A percentile compares a stretch with the other conserved stretches of the same genome.
phyloP scores from a whole-genome alignment of 2,797 vertebrate species.

The Lagocephalus sceleratus region DNA sequence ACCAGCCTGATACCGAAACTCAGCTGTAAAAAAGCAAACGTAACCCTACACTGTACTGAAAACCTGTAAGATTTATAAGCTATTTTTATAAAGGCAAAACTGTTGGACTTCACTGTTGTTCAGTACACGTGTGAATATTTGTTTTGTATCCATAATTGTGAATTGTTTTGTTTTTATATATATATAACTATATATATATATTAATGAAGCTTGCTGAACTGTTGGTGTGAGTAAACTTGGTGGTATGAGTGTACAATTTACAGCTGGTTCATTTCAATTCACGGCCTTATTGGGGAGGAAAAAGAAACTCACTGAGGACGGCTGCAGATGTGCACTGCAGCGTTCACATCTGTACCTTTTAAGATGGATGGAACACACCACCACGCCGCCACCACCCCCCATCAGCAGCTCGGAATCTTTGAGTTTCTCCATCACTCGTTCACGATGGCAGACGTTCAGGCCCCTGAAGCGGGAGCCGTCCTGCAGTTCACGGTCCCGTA shows the following conservation, averaged over 20 bases:
- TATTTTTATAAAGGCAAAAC: conserved; percentile 79
- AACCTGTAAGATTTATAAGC: conserved; percentile 78
- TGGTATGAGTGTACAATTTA: conserved; percentile 48
- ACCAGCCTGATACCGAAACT: conserved; percentile 61
- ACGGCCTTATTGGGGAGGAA: conserved; percentile 61
- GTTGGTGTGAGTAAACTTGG: conserved; percentile 54
- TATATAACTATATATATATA: conserved; percentile 23
- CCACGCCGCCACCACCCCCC: conserved; percentile 8
- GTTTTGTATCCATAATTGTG: conserved; percentile 69
- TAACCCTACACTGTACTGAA: conserved; percentile 72
- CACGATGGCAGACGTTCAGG: conserved; percentile 7
- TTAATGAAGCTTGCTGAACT: conserved; percentile 66
- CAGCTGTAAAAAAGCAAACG: conserved; percentile 54
- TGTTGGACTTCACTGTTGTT: conserved; percentile 70
- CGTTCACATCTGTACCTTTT: conserved; percentile 25
- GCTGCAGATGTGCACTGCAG: conserved; percentile 39
- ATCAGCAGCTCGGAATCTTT: conserved; percentile 11
- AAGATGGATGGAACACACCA: conserved; percentile 14
- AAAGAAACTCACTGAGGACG: conserved; percentile 35
- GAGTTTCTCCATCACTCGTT: conserved; percentile 5
- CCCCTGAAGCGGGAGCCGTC: conserved; percentile 21
- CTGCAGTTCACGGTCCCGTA: conserved; percentile 12
- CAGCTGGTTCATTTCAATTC: conserved; percentile 51
- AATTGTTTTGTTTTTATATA: conserved; percentile 52
- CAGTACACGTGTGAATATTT: conserved; percentile 67